Evolutionary conservation across 1,140 invertebrate species (phyloP).

Genomic region (Drosophila santomea): DNA sequence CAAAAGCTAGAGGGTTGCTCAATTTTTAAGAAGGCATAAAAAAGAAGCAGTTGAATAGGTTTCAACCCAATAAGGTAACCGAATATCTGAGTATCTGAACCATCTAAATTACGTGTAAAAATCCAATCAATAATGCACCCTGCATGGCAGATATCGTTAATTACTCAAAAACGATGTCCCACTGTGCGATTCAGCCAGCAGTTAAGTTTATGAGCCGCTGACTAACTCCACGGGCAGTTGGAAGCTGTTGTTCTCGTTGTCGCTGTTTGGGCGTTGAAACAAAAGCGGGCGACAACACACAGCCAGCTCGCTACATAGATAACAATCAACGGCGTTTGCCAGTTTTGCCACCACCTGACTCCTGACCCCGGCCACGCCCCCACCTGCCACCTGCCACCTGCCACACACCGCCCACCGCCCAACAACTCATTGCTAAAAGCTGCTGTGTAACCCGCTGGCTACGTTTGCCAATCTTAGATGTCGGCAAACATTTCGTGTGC

Average conservation of each 20-base stretch:
- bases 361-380: constrained; percentile 2
- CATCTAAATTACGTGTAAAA: too few relatives aligned
- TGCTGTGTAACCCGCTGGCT: constrained; percentile 68
- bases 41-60: too few relatives aligned
- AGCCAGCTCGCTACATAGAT: constrained; percentile 58
- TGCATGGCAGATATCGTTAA: too few relatives aligned
- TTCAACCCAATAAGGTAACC: too few relatives aligned
- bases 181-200: not conserved
- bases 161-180: not conserved
- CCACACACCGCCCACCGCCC: not conserved
- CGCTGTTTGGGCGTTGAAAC: constrained; percentile 52
- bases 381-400: too few relatives aligned
- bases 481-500: constrained; percentile 77
- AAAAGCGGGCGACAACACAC: constrained; percentile 29
- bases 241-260: constrained; percentile 35
- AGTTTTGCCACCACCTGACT: constrained; percentile 3
- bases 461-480: constrained; percentile 79
- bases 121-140: not conserved
- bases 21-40: too few relatives aligned
- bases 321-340: constrained; percentile 72
- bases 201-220: constrained; percentile 48
- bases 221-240: constrained; percentile 39
- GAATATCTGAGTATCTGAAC: too few relatives aligned
- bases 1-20: too few relatives aligned
- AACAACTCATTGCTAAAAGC: constrained; percentile 14